Conservation (phyloP, 2,888 invertebrate species). For the Noctua comes region DNA sequence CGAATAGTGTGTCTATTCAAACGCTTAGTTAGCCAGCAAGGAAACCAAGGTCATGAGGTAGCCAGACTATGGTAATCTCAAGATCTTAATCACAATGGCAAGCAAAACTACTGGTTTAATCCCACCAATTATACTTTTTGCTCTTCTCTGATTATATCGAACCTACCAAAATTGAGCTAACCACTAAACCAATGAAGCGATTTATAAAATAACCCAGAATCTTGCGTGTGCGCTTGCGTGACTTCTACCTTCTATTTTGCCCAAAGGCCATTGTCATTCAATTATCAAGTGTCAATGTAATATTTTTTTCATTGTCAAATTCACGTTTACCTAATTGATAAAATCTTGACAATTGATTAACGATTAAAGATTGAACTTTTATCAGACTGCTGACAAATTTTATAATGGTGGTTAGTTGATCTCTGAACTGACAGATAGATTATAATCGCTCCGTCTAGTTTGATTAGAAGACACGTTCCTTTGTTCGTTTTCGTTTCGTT, state of each 20-base stretch:
- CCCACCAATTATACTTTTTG: constrained; percentile 33
- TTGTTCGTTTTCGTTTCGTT: constrained; percentile 46
- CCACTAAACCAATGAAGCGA: constrained; percentile 22
- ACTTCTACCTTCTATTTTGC: constrained; percentile 43
- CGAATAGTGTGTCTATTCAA: not conserved
- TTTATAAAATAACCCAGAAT: constrained; percentile 11
- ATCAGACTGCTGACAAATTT: constrained; percentile 71
- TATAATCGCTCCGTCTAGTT: constrained; percentile 55
- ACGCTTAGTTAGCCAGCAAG: not conserved
- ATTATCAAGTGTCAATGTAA: constrained; percentile 62
- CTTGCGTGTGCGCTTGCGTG: constrained; percentile 3
- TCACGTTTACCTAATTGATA: constrained; percentile 68
- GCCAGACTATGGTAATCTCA: constrained; percentile 5
- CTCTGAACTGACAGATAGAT: constrained; percentile 64
- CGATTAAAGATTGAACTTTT: constrained; percentile 61
- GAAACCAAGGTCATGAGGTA: constrained; percentile 28
- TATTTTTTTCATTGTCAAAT: constrained; percentile 66
- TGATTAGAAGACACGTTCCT: constrained; percentile 43
- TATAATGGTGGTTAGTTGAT: constrained; percentile 59
- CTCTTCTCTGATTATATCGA: not conserved
- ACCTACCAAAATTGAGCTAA: not conserved
- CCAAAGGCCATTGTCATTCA: constrained; percentile 62
- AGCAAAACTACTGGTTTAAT: not conserved
- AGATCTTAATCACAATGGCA: not conserved
- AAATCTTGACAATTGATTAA: constrained; percentile 72